A percentile compares a stretch with the other conserved stretches of the same genome.
These are phyloP conservation scores for Lymantria monacha DNA, from an alignment of 2,888 invertebrate genomes.

Conservation along the genomic window DNA sequence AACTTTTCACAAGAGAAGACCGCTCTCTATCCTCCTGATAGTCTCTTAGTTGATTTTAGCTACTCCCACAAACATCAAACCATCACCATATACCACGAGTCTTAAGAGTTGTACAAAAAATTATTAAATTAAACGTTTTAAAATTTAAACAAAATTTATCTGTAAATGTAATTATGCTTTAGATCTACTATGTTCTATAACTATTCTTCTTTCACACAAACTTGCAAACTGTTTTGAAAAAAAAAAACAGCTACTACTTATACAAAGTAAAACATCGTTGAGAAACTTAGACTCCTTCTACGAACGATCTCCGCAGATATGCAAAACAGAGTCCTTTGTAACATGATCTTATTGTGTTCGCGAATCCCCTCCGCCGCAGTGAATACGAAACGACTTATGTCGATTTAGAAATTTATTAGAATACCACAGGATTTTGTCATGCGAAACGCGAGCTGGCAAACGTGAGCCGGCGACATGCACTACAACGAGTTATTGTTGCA, in stretches of 20 bases:
- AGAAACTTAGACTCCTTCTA: constrained; percentile 49
- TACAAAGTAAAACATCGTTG: constrained; percentile 53
- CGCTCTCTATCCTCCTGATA: too few species aligned
- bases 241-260: constrained; percentile 49
- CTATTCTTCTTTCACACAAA: too few species aligned
- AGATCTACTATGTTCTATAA: too few species aligned
- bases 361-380: constrained; percentile 54
- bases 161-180: too few species aligned
- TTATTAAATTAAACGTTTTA: too few species aligned
- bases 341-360: constrained; percentile 78
- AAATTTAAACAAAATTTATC: too few species aligned
- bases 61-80: too few species aligned
- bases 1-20: too few species aligned
- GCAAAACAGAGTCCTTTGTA: constrained; percentile 74
- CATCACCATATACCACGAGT: too few species aligned
- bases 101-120: too few species aligned
- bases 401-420: constrained; percentile 80
- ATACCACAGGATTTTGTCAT: constrained; percentile 61
- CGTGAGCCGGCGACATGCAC: constrained; percentile 42
- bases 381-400: constrained; percentile 75
- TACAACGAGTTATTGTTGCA: constrained; percentile 60
- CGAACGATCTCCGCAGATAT: constrained; percentile 65
- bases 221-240: background rate
- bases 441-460: constrained; percentile 51
- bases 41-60: too few species aligned